Base-by-base conservation (phyloP, 2,113 vertebrate species). In the Hystrix cristata region DNA sequence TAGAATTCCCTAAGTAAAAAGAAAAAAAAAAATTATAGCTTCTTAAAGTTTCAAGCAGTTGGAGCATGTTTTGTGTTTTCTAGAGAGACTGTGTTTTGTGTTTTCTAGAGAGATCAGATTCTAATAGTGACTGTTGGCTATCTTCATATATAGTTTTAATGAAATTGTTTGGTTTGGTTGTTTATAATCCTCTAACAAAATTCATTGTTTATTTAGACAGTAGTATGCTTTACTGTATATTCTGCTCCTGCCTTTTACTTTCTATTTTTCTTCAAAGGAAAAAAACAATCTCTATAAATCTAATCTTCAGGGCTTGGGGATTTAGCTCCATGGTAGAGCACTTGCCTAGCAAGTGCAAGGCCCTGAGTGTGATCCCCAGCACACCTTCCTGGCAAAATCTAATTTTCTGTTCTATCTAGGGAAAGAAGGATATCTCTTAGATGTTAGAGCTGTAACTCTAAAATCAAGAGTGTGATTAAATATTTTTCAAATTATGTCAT, bases 1-100 rank as follows among this genome's bases (percentile, higher is more conserved):
- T 46, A 83, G 23, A 64, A 69, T 90, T 97, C 46, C 38, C 57
- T 60, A 43, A 95, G 43, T 46, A 38, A 21, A 83, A 80, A 59
- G 8, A 67, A 81, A 87, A 38, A 78, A 43, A 78, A 53, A 7
- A 18, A 5, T 27, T 53, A 0, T n/a, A 51, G 23, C 3, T 55
- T 59, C 14, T n/a, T 90, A 53, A 81, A 82, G 21, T 65, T 82
- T n/a, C 3, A 81, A 69, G 25, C 48, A 53, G 11, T 76, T 51
- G 60, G 34, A 88, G 83, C 21, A 38, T 38, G 38, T 38, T 38
- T 38, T 38, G 16, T 51, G 9, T 90, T 88, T 94, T 51, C 48
- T 31, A 48, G 46, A 55, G 34, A 62, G 1, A 15, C 80, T 38
- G 38, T 38, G 38, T 38, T 38, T 38, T 38, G 16, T 51, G 9